Percentiles rank a stretch among this genome's conserved stretches.
phyloP scores from a whole-genome alignment of 2,888 invertebrate species.

The Blastobasis lacticolella region DNA sequence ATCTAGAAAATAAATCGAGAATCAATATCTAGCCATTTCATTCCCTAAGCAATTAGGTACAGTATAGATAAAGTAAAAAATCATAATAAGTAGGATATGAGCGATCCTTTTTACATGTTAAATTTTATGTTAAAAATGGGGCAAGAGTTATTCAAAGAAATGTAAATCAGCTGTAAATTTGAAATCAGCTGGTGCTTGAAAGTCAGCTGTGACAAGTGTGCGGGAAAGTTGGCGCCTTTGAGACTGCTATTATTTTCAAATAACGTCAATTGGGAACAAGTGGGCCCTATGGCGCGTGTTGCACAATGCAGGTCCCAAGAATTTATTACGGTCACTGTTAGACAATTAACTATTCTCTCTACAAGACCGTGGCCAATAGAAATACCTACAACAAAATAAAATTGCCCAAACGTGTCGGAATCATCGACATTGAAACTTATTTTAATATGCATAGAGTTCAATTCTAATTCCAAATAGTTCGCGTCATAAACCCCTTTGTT shows the following conservation, averaged over 20 bases:
- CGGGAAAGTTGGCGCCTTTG: slow-evolving; percentile 20
- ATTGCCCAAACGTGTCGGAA: background rate
- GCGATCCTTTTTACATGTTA: too few species aligned
- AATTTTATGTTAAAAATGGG: too few species aligned
- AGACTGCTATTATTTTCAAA: slow-evolving; percentile 25
- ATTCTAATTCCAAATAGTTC: slow-evolving; percentile 6
- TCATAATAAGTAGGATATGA: too few species aligned
- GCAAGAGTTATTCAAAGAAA: too few species aligned
- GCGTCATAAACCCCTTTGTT: slow-evolving; percentile 3
- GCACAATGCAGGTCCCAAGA: slow-evolving; percentile 27
- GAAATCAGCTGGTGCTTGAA: too few species aligned
- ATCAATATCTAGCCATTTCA: too few species aligned
- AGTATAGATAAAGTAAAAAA: too few species aligned
- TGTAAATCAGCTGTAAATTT: too few species aligned
- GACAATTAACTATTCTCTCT: slow-evolving; percentile 48
- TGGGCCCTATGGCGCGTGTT: slow-evolving; percentile 25
- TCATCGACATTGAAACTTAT: slow-evolving; percentile 11
- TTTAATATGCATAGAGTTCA: slow-evolving; percentile 7
- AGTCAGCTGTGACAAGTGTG: too few species aligned
- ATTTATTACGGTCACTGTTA: slow-evolving; percentile 58
- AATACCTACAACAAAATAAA: slow-evolving; percentile 44
- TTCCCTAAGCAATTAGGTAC: too few species aligned
- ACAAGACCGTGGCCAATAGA: slow-evolving; percentile 48
- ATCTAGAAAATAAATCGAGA: too few species aligned
- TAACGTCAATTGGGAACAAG: slow-evolving; percentile 34